Conservation (phyloP, 1,140 invertebrate species). For the Probaryconus sp. region DNA sequence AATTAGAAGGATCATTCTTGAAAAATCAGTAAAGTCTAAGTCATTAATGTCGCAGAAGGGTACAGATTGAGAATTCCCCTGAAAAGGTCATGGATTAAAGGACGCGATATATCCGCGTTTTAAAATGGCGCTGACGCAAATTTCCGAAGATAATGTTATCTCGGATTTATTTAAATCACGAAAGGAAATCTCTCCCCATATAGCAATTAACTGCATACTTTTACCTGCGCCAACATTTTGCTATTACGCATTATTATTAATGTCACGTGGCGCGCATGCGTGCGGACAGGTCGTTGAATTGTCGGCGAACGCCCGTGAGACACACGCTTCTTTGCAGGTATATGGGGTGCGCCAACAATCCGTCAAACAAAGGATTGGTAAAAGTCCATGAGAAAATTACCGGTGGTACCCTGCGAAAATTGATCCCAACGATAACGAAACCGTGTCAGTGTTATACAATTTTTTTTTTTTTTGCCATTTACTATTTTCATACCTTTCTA, state of each 20-base stretch:
- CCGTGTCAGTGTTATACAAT: conserved; percentile 38
- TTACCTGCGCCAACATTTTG: conserved; percentile 28
- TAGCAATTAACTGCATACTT: conserved; percentile 26
- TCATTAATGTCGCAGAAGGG: too few relatives aligned
- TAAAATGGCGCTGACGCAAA: too few relatives aligned
- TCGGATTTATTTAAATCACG: too few relatives aligned
- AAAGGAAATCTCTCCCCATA: too few relatives aligned
- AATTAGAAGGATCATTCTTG: too few relatives aligned
- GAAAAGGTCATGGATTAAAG: too few relatives aligned
- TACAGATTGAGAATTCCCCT: too few relatives aligned
- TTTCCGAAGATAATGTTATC: too few relatives aligned
- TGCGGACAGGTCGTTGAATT: conserved; percentile 26
- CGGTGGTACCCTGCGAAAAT: conserved; percentile 14
- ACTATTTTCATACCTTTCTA: too few relatives aligned
- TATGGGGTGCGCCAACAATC: conserved; percentile 25
- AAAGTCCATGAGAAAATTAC: conserved; percentile 36
- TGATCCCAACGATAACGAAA: conserved; percentile 39
- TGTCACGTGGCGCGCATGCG: conserved; percentile 27
- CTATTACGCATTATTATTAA: conserved; percentile 48
- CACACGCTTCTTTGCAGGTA: conserved; percentile 23
- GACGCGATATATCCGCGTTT: too few relatives aligned
- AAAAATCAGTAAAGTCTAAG: too few relatives aligned
- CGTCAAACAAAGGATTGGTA: conserved; percentile 35
- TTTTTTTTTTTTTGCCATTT: not conserved
- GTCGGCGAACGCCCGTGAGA: conserved; percentile 26